Evolutionary conservation across 2,888 invertebrate species (phyloP), one percentile per base, ranked within the genome.

Genomic region (Elysia crispata): DNA sequence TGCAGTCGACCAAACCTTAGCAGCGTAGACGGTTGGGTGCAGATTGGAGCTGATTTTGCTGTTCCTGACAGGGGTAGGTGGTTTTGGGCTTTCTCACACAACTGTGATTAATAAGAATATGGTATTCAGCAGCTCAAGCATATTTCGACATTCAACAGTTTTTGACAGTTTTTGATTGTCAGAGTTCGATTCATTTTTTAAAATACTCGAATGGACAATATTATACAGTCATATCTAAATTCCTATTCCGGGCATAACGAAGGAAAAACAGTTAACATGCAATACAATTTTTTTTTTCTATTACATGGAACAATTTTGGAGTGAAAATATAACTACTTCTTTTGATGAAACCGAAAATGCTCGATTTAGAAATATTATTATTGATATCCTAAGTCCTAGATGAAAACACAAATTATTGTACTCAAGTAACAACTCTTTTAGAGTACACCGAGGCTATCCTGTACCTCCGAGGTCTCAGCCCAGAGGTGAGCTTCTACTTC

Each of bases 381-480:
- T 60, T 60, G 60, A 23, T 60, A 8, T 20, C 6, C 15, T 3
- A 41, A 6, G 41, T 6, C 11, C 11, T 11, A 41, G 41, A 11
- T 6, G 41, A 6, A 11, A 41, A 41, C 3, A 6, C 3, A 41
- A 41, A 41, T 41, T 6, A 41, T 6, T 41, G 41, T 41, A 3
- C 5, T 11, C 41, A 11, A 6, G 41, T 11, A 41, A 3, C 41
- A 41, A 41, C 11, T 41, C 3, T 60, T 60, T 23, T 75, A 83
- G 83, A 60, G 1, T 77, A 69, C 33, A 66, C 74, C 31, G 6
- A 62, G 18, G 81, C 79, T 15, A 41, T 57, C n/a, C 33, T 86
- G 15, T 83, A 84, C 81, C 77, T 85, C n/a, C 83, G 85, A 75
- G 86, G 86, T 1, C 84, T 83, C 3, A 83, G 79, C 30, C 83